phyloP scores from a whole-genome alignment of 2,888 invertebrate species.

The Chalcosyrphus nemorum region DNA sequence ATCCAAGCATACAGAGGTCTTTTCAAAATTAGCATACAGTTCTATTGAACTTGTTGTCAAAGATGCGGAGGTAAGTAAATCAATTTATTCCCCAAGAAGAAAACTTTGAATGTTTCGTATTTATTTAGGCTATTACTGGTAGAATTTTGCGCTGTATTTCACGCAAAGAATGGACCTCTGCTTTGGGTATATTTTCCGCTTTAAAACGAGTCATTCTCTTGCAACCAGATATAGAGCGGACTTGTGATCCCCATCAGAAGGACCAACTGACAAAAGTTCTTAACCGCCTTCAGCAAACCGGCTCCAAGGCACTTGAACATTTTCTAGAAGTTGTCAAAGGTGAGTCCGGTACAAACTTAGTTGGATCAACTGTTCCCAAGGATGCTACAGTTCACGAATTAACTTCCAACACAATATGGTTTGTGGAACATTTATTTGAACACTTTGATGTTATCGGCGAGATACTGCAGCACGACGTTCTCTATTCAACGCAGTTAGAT shows the following conservation, averaged over 20 bases:
- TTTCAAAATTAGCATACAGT: slow-evolving; percentile 91
- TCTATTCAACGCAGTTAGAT: slow-evolving; percentile 83
- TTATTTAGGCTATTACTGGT: slow-evolving; percentile 87
- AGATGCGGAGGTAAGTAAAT: slow-evolving; percentile 89
- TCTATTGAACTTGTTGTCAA: slow-evolving; percentile 92
- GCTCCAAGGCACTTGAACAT: slow-evolving; percentile 94
- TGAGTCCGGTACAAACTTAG: slow-evolving; percentile 89
- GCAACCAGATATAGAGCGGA: slow-evolving; percentile 91
- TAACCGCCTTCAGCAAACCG: slow-evolving; percentile 89
- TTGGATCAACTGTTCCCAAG: slow-evolving; percentile 85
- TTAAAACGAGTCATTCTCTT: slow-evolving; percentile 89
- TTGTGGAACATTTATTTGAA: slow-evolving; percentile 92
- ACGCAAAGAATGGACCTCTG: slow-evolving; percentile 90
- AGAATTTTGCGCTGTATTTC: slow-evolving; percentile 89
- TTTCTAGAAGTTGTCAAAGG: slow-evolving; percentile 93
- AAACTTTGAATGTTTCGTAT: not conserved
- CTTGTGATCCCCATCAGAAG: slow-evolving; percentile 87
- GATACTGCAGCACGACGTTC: slow-evolving; percentile 85
- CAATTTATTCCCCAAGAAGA: no score
- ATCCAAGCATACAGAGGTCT: slow-evolving; percentile 91
- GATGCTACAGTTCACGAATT: slow-evolving; percentile 99
- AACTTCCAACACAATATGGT: slow-evolving; percentile 96
- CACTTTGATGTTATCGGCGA: slow-evolving; percentile 89
- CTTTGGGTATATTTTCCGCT: slow-evolving; percentile 91
- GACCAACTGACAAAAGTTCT: slow-evolving; percentile 89